Conservation (phyloP, 2,797 vertebrate species). For the Myotis planiceps region DNA sequence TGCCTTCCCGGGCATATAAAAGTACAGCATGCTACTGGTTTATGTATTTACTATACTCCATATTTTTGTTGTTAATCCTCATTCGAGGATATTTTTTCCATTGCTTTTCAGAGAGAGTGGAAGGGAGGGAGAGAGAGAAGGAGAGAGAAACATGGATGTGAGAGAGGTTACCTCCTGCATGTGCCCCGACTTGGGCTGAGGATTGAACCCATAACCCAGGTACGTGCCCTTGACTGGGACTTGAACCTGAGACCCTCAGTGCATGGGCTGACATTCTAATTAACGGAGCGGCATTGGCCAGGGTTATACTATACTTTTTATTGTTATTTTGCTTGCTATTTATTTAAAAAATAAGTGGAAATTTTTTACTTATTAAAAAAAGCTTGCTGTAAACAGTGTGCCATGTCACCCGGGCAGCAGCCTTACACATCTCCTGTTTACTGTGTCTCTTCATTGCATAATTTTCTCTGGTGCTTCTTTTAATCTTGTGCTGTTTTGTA, state of each 20-base stretch:
- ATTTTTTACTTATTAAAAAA: neutral
- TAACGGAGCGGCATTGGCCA: neutral
- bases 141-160: neutral
- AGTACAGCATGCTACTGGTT: neutral
- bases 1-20: no score
- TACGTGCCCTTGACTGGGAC: neutral
- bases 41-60: neutral
- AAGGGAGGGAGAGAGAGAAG: neutral
- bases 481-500: neutral
- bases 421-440: neutral
- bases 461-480: neutral
- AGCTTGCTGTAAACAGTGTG: neutral
- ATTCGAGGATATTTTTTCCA: neutral
- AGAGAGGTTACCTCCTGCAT: neutral
- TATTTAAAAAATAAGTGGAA: neutral
- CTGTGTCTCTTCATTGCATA: neutral
- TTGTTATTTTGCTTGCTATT: neutral
- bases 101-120: neutral
- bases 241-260: neutral
- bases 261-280: no score
- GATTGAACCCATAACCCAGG: neutral
- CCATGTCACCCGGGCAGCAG: neutral
- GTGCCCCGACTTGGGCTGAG: no score
- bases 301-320: neutral
- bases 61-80: neutral